Conservation (phyloP, 2,888 invertebrate species). For the Sicus ferrugineus region DNA sequence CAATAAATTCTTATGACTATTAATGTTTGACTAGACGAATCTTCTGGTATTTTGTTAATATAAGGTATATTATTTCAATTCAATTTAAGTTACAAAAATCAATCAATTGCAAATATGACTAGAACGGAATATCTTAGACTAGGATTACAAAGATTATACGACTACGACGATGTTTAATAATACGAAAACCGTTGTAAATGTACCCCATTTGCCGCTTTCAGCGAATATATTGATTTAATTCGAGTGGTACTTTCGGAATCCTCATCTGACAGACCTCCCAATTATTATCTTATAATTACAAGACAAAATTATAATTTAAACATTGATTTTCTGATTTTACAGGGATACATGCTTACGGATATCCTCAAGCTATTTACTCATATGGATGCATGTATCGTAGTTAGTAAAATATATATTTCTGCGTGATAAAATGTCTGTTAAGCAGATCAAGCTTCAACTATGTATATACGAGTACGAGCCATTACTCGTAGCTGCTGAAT, state of each 20-base stretch:
- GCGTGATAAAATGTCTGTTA: too few species aligned
- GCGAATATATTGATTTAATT: background rate
- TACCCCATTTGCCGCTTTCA: too few species aligned
- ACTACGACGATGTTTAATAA: background rate
- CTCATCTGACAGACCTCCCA: background rate
- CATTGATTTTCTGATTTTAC: constrained; percentile 23
- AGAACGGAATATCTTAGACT: background rate
- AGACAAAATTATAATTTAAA: constrained; percentile 25
- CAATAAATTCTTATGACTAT: constrained; percentile 28
- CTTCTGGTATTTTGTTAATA: constrained; percentile 4
- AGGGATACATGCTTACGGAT: background rate
- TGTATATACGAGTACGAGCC: too few species aligned
- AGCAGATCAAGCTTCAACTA: too few species aligned
- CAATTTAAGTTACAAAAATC: constrained; percentile 16
- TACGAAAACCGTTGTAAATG: too few species aligned
- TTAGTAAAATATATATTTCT: background rate
- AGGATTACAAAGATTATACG: background rate
- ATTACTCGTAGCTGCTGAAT: too few species aligned
- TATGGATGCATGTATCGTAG: background rate
- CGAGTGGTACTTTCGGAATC: background rate
- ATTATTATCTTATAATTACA: constrained; percentile 15
- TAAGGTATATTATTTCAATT: constrained; percentile 1
- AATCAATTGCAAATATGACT: constrained; percentile 3
- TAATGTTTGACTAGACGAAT: constrained; percentile 28
- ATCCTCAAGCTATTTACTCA: background rate